phyloP scores from a whole-genome alignment of 2,113 vertebrate species.

The Shinisaurus crocodilurus region DNA sequence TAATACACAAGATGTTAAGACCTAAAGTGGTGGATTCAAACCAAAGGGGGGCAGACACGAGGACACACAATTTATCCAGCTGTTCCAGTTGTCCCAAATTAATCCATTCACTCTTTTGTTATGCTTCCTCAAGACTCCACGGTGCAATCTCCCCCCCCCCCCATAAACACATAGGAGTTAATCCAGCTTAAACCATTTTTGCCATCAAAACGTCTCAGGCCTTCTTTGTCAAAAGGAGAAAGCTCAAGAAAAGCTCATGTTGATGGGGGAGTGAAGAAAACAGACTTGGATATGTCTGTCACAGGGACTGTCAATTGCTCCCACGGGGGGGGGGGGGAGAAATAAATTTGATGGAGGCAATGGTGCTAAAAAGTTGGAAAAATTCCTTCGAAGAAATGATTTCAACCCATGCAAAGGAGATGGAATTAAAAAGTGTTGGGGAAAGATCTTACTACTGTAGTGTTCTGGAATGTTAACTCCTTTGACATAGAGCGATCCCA shows the following conservation, averaged over 20 bases:
- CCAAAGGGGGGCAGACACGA: neutral
- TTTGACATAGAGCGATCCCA: neutral
- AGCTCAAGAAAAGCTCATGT: neutral
- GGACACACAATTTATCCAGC: neutral
- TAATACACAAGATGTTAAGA: neutral
- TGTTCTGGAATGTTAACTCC: neutral
- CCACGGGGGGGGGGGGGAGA: too few species aligned
- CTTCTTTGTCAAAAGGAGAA: neutral
- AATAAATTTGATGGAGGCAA: neutral
- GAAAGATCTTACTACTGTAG: neutral
- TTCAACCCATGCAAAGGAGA: neutral
- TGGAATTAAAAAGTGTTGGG: too few species aligned
- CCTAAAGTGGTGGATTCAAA: neutral
- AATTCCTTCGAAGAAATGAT: neutral
- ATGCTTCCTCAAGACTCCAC: neutral
- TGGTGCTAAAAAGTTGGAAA: neutral
- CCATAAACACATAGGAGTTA: neutral
- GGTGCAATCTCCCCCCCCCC: neutral
- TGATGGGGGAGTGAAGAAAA: neutral
- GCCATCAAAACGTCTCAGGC: neutral
- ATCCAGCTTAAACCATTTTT: neutral
- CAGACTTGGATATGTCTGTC: neutral
- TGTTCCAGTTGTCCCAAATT: neutral
- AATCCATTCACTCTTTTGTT: neutral
- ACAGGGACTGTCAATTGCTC: neutral